Evolutionary conservation across 2,888 invertebrate species (phyloP).

Genomic region (Ophion ellenae): DNA sequence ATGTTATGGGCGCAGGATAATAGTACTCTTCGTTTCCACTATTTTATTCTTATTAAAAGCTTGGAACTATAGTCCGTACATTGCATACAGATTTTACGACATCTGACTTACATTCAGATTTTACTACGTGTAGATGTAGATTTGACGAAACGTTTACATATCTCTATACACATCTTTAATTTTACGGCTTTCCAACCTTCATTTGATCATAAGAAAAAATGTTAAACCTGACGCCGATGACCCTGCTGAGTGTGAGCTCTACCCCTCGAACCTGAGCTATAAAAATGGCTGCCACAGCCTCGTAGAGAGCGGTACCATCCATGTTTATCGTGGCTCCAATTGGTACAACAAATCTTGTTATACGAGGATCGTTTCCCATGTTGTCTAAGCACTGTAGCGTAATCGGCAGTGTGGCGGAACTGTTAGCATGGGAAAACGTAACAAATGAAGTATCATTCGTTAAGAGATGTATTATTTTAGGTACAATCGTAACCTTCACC

Average conservation of each 20-base stretch:
- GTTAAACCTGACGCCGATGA: slow-evolving; percentile 94
- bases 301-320: slow-evolving; percentile 98
- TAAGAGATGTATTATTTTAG: no score
- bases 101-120: no score
- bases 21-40: no score
- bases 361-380: slow-evolving; percentile 95
- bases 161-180: no score
- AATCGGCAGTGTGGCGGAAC: slow-evolving; percentile 97
- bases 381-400: slow-evolving; percentile 97
- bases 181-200: slow-evolving; percentile 54
- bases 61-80: no score
- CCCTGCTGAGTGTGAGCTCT: slow-evolving; percentile 92
- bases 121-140: no score
- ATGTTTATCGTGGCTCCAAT: slow-evolving; percentile 99
- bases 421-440: slow-evolving; percentile 76
- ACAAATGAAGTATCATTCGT: neutral
- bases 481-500: no score
- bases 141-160: no score
- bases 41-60: neutral
- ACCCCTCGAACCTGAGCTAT: slow-evolving; percentile 96
- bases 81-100: no score
- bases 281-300: slow-evolving; percentile 98
- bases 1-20: no score
- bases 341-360: slow-evolving; percentile 97
- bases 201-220: slow-evolving; percentile 41